These are phyloP conservation scores for Micromussa lordhowensis DNA, from an alignment of 92 coral and sea anemone species.

Conservation along the genomic window DNA sequence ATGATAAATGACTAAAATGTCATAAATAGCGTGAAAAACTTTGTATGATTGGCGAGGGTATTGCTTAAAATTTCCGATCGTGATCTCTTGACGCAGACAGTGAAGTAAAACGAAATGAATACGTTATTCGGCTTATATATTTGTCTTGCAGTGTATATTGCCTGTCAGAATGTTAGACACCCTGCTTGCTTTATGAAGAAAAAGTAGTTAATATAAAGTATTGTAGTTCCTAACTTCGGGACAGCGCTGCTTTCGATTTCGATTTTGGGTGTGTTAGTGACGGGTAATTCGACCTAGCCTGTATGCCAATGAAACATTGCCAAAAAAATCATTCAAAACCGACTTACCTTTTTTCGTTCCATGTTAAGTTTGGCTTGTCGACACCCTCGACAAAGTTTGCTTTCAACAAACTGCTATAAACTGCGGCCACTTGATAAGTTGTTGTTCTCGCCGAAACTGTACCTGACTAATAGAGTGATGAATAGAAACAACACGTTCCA, in stretches of 20 bases:
- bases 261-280: too few relatives aligned
- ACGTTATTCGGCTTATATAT: conserved; percentile 8
- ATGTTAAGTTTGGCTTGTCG: neutral
- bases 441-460: neutral
- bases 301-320: neutral
- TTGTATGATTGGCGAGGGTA: neutral
- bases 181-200: neutral
- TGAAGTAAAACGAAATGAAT: neutral
- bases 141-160: neutral
- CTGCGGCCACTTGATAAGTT: neutral
- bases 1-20: neutral
- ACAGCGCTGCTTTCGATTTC: neutral
- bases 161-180: neutral
- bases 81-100: neutral
- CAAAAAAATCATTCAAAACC: neutral
- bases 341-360: conserved; percentile 12
- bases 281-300: neutral
- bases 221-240: neutral
- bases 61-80: neutral
- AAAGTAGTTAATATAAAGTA: conserved; percentile 4
- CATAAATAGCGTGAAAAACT: neutral
- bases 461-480: neutral
- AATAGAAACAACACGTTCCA: neutral
- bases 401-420: conserved; percentile 1
- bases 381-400: conserved; percentile 9